Evolutionary conservation across 2,797 vertebrate species (phyloP), one percentile per base, ranked within the genome.

Genomic region (Lutjanus argentimaculatus): DNA sequence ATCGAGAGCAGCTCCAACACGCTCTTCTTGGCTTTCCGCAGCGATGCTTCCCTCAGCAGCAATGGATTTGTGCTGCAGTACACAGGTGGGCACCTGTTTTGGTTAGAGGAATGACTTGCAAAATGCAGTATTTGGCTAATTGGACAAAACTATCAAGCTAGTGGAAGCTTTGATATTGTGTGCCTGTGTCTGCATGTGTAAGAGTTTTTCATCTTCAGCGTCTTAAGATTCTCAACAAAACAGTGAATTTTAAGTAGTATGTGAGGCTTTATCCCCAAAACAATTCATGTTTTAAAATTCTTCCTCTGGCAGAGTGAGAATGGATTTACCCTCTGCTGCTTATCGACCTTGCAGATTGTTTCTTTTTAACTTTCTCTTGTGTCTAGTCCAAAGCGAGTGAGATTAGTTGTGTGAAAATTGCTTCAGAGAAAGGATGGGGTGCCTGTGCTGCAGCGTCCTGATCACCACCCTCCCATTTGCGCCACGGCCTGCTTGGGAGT

Each of bases 1-100:
- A 99, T 99, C 0, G 99, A 99, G 90, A 99, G 98, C 95, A 98
- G 97, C 94, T 97, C 97, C 92, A 98, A 98, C 93, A 98, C 87
- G 0, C 97, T 99, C 25, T 99, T 99, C 94, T 91, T 99, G 14
- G 98, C 98, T 8, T 99, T 99, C 92, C 97, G 98, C 43, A 99
- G 99, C 0, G 99, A 99, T 0, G 98, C 98, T 0, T 99, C 98
- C 0, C 97, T 99, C 90, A 99, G 98, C 96, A 99, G 97, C 77
- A 95, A 95, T 0, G 99, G 99, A 77, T 99, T 99, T 13, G 95
- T 98, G 77, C 97, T 99, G 43, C 97, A 99, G 86, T 99, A 99
- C 94, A 97, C 97, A 88, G 99, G 99, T 99, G 89, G 22, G 84
- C 49, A 45, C 8, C 46, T 51, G n/a, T 22, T 66, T 65, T 76